Conservation (phyloP, 2,797 vertebrate genomes). For the Fistularia tabacaria region DNA sequence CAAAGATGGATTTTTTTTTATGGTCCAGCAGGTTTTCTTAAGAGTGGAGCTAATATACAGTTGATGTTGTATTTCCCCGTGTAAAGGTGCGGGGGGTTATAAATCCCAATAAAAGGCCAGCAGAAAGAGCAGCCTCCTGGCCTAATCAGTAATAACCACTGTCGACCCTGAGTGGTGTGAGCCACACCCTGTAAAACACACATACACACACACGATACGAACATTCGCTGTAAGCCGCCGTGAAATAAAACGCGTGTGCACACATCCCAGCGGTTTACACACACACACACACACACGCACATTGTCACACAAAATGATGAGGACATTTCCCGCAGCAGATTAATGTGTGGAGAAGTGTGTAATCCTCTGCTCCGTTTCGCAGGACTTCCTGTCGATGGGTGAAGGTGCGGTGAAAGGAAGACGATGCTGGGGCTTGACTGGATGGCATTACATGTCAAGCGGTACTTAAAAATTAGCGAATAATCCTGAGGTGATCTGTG, state of each 20-base stretch:
- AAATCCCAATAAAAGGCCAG: conserved; percentile 27
- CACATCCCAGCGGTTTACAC: too few relatives aligned
- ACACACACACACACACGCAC: conserved; percentile 14
- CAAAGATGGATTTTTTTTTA: too few relatives aligned
- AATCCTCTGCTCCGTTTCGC: conserved; percentile 37
- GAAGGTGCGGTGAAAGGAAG: conserved; percentile 19
- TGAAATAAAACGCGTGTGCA: conserved; percentile 17
- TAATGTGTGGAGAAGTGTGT: conserved; percentile 28
- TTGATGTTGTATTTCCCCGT: conserved; percentile 19
- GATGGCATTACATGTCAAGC: conserved; percentile 28
- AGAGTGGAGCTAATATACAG: too few relatives aligned
- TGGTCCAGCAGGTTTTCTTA: too few relatives aligned
- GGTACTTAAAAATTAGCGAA: conserved; percentile 20
- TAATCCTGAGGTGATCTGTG: conserved; percentile 8
- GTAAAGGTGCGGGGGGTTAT: conserved; percentile 21
- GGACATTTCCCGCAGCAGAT: conserved; percentile 31
- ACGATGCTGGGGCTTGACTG: conserved; percentile 33
- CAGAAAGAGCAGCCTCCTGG: conserved; percentile 39
- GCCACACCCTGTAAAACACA: conserved; percentile 44
- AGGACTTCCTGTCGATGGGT: conserved; percentile 23
- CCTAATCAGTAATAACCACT: conserved; percentile 49
- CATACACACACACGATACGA: conserved; percentile 13
- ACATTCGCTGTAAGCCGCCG: conserved; percentile 13
- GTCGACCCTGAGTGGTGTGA: conserved; percentile 32
- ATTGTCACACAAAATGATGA: conserved; percentile 14